Evolutionary conservation across 2,888 invertebrate species (phyloP), one percentile per base, ranked within the genome.

Genomic region (Pseudanteris insignis): DNA sequence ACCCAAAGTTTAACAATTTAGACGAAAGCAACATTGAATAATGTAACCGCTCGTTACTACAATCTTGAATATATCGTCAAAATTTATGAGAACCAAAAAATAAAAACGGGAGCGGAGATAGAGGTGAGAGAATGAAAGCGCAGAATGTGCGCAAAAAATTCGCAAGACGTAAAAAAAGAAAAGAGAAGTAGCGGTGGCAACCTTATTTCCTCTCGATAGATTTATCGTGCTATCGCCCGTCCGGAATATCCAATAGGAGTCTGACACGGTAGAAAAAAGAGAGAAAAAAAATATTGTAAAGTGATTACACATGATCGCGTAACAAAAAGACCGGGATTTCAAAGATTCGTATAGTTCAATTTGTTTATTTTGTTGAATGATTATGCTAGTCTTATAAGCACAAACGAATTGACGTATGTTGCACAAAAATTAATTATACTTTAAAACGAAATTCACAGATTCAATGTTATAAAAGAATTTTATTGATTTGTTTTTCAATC

Each of bases 191-290:
- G 50, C 50, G 48, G 54, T 58, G 58, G 66, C 66, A 66, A 63
- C 54, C 62, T 64, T 64, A 66, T 64, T 66, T 66, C 58, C 62
- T 60, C 34, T 38, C 54, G 66, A 64, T 66, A 62, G 64, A 66
- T 66, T 66, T 66, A 66, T 66, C 66, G 66, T 57, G 26, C 57
- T 29, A 53, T 50, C 60, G 41, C 64, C 64, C 57, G 62, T 36
- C 48, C 32, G 62, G 60, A 63, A 66, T 66, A 63, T 63, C 64
- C 66, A 64, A 63, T 63, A 60, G 34, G 28, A 26, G 38, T 15
- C 26, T 38, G 50, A 58, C 38, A 24, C 30, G 25, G 15, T 33
- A 26, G 41, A 58, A 58, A 58, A 50, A n/a, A n/a, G n/a, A n/a
- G n/a, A n/a, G n/a, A n/a, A n/a, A n/a, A n/a, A n/a, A n/a, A n/a